Evolutionary conservation across 2,888 invertebrate species (phyloP), one percentile per base, ranked within the genome.

Genomic region (Tyria jacobaeae): DNA sequence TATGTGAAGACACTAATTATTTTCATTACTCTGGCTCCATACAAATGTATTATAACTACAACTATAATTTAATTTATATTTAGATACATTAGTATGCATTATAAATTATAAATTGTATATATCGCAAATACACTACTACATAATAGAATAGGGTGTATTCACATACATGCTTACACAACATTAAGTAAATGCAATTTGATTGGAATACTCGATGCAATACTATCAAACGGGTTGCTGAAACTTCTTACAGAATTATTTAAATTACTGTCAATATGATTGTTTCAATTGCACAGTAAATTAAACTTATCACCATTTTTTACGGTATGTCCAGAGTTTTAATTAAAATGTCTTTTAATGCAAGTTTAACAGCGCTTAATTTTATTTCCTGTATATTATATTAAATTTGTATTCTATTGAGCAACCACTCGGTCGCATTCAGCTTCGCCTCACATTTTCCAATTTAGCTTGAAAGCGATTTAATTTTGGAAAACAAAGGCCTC

Each of bases 391-490:
- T 75, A 73, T 76, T 72, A 61, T 75, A 73, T 76, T 67, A 72
- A 67, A 75, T 70, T 69, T 68, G 68, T 68, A 71, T 73, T 76
- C 70, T 71, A 75, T 71, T 74, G 71, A 68, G 62, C 70, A 71
- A 76, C 75, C 66, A 59, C 60, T 64, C 56, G 58, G 66, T 49
- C 41, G 62, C 61, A 66, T 76, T 77, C 71, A 68, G 78, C 73
- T 59, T 66, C 70, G 77, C 71, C 70, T 68, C 73, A 76, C 77
- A 79, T 81, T 84, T 86, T 86, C 81, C 88, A 88, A 89, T 91
- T 89, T 84, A 64, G 81, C 76, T 79, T 83, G 81, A 86, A 87
- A 83, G 85, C 84, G 84, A 87, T 89, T 91, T 89, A 86, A 92
- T 90, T 91, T 89, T 71, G 67, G 75, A 70, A 89, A 88, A 92